Evolutionary conservation across 1,140 invertebrate genomes (phyloP), one percentile per base, ranked within the genome.

Genomic region (Pseudachorutes palmiensis): DNA sequence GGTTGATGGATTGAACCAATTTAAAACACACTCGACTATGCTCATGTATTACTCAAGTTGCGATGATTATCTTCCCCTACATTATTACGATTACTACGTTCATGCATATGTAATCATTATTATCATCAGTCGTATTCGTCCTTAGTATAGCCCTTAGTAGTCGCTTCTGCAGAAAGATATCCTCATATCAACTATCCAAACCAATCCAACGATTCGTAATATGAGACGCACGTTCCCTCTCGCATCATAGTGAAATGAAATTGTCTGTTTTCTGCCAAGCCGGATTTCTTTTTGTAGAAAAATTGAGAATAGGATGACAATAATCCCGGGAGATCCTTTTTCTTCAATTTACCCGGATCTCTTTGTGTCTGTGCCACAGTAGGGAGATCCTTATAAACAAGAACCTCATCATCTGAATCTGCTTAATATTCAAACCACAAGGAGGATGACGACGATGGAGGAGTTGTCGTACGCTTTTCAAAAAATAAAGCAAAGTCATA

Each of bases 291-390:
- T 24, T 55, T 26, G 9, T 26, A 22, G 24, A 55, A 24, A 24
- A 55, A 55, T 55, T 55, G 51, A 55, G 51, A 55, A 55, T 55
- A 55, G 51, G 51, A 55, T 55, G 51, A 55, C 51, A 55, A 55
- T 55, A 55, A 55, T 55, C 51, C 51, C 51, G 5, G 51, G 51
- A 55, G 51, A 55, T 55, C 24, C 51, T 55, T 55, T 55, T 45
- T 24, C 51, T 24, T 55, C 51, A 55, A 55, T 55, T 55, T 55
- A 55, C 3, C 51, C 24, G 51, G 24, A 24, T 16, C 19, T 19
- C 36, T 41, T 41, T 19, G 5, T 41, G 5, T 41, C 36, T 19
- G 19, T 41, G 5, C 19, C 36, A 9, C 36, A n/a, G 5, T 41
- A 41, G 5, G 36, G 36, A 41, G 36, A 9, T 19, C 36, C 36